Base-by-base conservation (phyloP, 2,888 invertebrate genomes). In the Didymodactylos carnosus region DNA sequence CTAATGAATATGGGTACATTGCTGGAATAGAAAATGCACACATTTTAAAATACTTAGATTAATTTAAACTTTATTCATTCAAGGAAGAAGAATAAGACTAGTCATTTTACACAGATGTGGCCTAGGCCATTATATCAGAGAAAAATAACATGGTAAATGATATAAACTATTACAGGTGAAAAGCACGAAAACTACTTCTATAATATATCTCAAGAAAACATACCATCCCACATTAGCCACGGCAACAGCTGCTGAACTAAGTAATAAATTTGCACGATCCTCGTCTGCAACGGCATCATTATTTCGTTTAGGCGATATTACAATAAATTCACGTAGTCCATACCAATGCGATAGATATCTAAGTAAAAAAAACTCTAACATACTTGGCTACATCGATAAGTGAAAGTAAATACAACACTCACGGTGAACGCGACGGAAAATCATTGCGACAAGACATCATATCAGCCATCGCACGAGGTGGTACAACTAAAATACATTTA, bases 1-100 rank as follows among this genome's bases (percentile, higher is more conserved):
- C 93, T 92, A 35, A 94, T 87, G 84, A 95, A 92, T 29, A 91
- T 86, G 29, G 95, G 93, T 76, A 92, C 86, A 76, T 88, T 87
- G 80, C 88, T 88, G 79, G 40, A 83, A 82, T 76, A 75, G 75
- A 70, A 76, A 77, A 72, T 70, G 76, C 71, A 71, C 75, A 71
- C 39, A 27, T 49, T 40, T 70, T 16, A 71, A 51, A 72, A 75
- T 27, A 53, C 29, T 14, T 43, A 39, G 35, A 69, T 73, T 43
- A 13, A 39, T 71, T 69, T 7, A 23, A 4, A 10, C 13, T 23
- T 49, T 39, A 11, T 39, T 29, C n/a, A n/a, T n/a, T n/a, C n/a
- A n/a, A n/a, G n/a, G n/a, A n/a, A n/a, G n/a, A n/a, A n/a, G n/a
- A n/a, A n/a, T n/a, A n/a, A n/a, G n/a, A n/a, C n/a, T n/a, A n/a